Base-by-base conservation (phyloP, 2,797 vertebrate species). In the Setipinna tenuifilis region DNA sequence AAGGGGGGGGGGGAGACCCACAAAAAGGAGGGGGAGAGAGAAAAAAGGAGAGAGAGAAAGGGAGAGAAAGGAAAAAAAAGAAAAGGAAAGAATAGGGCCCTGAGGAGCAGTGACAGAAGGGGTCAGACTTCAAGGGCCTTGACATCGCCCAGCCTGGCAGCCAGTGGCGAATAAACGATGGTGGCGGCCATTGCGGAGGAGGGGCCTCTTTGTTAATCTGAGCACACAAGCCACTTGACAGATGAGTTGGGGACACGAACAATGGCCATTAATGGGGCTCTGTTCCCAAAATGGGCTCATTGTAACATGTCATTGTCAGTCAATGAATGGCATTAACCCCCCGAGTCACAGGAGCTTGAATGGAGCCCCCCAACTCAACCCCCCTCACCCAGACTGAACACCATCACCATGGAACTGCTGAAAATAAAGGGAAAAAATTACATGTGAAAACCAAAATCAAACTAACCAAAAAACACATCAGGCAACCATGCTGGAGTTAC, bases 61-160 rank as follows among this genome's bases (percentile, higher is more conserved):
- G 86, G 82, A 87, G 25, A 68, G 12, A 31, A 21, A 31, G 65
- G 35, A 41, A 5, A 41, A 9, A 54, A 54, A 54, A 54, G 83
- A 54, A 83, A 54, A 68, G 50, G 41, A 78, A 78, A 44, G 71
- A 78, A 44, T 41, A 78, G 31, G 16, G 71, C 31, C 35, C 89
- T 78, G 83, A 84, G 88, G 90, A 91, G 84, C 86, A 82, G 87
- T 90, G 90, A 90, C 90, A 91, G 89, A 86, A 91, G 71, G 90
- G 71, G 90, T 91, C 90, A 89, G 85, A 85, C 88, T 89, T 91
- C 88, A 89, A 91, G 90, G 89, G 84, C 84, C 86, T 87, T 88
- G 87, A 89, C 86, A 89, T 87, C 75, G 81, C 87, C 71, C 82
- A 85, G 89, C 83, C 86, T 89, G 90, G 82, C 87, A 86, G 87